A percentile compares a stretch with the other conserved stretches of the same genome.
Conservation (phyloP, 2,888 invertebrate species). For the Ichneumoninae sp. region DNA sequence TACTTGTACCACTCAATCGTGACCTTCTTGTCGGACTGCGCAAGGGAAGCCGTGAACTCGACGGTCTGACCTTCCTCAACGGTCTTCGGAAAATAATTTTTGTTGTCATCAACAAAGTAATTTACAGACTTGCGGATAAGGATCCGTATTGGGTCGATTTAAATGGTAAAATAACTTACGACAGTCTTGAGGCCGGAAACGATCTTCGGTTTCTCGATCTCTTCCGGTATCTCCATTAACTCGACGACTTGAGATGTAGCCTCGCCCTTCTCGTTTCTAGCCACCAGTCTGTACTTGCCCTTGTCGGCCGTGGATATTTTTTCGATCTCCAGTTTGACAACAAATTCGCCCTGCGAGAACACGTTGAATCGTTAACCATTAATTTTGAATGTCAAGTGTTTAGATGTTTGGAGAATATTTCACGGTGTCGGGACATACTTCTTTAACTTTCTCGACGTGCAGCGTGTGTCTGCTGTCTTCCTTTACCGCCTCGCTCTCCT, state of each 20-base stretch:
- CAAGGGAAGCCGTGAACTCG: conserved; percentile 91
- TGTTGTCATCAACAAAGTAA: background rate
- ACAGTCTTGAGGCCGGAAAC: conserved; percentile 91
- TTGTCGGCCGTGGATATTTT: conserved; percentile 93
- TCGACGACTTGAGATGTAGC: conserved; percentile 95
- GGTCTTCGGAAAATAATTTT: conserved; percentile 83
- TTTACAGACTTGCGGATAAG: conserved; percentile 15
- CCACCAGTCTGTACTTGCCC: conserved; percentile 95
- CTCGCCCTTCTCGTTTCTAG: conserved; percentile 97
- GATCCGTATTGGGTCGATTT: background rate
- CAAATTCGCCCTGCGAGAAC: conserved; percentile 91
- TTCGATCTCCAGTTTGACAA: conserved; percentile 95
- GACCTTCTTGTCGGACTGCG: conserved; percentile 91
- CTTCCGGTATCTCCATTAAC: conserved; percentile 92
- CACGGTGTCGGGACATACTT: conserved; percentile 85
- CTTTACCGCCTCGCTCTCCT: conserved; percentile 91
- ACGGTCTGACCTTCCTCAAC: conserved; percentile 91
- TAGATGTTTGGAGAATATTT: background rate
- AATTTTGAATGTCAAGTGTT: background rate
- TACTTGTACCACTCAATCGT: conserved; percentile 95
- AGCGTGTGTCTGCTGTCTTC: conserved; percentile 92
- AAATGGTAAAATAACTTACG: conserved; percentile 85
- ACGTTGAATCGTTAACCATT: background rate
- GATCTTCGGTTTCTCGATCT: conserved; percentile 92
- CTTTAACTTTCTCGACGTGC: conserved; percentile 91